phyloP scores from a whole-genome alignment of 2,888 invertebrate species.

The Aelia acuminata region DNA sequence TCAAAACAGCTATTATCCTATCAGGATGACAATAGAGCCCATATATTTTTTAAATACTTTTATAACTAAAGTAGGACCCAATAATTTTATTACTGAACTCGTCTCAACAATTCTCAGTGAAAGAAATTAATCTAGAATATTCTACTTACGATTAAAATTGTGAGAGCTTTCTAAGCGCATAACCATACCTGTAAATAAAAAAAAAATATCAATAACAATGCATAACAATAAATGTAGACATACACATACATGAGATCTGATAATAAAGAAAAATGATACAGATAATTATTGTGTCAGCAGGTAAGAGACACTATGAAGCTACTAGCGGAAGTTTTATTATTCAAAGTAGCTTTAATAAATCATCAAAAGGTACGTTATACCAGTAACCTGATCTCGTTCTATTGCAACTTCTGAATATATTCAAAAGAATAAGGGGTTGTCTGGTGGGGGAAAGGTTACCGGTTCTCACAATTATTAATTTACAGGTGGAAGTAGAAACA shows the following conservation, averaged over 20 bases:
- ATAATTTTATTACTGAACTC: no score
- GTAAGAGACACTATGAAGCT: background rate
- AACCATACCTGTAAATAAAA: conserved; percentile 17
- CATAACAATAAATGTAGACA: background rate
- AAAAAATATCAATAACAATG: background rate
- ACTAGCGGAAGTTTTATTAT: background rate
- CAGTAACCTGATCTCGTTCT: background rate
- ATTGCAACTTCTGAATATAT: background rate
- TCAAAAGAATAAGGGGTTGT: background rate
- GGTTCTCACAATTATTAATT: background rate
- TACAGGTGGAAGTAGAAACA: background rate
- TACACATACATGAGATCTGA: background rate
- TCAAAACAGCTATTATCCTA: no score
- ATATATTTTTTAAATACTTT: no score
- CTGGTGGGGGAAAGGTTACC: background rate
- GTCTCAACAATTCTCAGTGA: no score
- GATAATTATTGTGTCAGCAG: background rate
- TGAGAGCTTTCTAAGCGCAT: background rate
- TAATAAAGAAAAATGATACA: background rate
- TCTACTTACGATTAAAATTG: background rate
- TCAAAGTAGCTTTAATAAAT: background rate
- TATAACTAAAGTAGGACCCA: no score
- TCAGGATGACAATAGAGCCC: no score
- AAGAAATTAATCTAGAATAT: background rate
- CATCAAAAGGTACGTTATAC: background rate